Evolutionary conservation across 2,797 vertebrate genomes (phyloP).

Genomic region (Karalla daura): DNA sequence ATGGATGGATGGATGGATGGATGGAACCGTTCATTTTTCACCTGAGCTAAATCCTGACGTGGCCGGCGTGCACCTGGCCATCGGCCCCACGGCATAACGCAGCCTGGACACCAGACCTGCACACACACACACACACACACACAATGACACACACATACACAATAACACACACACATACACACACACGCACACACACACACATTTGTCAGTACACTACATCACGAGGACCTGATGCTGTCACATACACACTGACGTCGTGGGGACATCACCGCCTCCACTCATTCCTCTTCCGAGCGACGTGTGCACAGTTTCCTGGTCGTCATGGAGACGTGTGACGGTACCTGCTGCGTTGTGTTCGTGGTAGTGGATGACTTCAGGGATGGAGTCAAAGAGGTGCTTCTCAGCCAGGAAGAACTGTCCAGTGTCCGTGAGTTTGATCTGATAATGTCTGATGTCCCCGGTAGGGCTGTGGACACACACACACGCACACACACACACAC

Average conservation of each 20-base stretch:
- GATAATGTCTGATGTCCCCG: conserved; percentile 87
- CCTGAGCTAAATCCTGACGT: conserved; percentile 87
- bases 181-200: not conserved
- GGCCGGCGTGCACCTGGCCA: conserved; percentile 81
- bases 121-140: not conserved
- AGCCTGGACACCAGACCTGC: conserved; percentile 87
- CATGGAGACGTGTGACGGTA: conserved; percentile 61
- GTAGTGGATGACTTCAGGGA: conserved; percentile 88
- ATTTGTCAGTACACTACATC: too few relatives aligned
- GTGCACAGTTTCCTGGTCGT: too few relatives aligned
- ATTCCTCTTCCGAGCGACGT: accelerated
- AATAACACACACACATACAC: too few relatives aligned
- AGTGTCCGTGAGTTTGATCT: conserved; percentile 83
- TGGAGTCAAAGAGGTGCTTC: conserved; percentile 85
- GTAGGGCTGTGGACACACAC: conserved; percentile 12
- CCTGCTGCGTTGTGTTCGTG: conserved; percentile 92
- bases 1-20: too few relatives aligned
- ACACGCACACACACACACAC: too few relatives aligned
- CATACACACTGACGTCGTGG: too few relatives aligned
- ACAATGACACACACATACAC: too few relatives aligned
- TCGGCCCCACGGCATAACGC: conserved; percentile 84
- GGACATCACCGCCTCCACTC: too few relatives aligned
- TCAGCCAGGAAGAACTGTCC: conserved; percentile 88
- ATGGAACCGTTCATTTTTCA: too few relatives aligned
- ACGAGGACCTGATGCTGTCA: too few relatives aligned